These are phyloP conservation scores for Adelphocoris suturalis DNA, from an alignment of 2,888 invertebrate genomes.

Conservation along the genomic window DNA sequence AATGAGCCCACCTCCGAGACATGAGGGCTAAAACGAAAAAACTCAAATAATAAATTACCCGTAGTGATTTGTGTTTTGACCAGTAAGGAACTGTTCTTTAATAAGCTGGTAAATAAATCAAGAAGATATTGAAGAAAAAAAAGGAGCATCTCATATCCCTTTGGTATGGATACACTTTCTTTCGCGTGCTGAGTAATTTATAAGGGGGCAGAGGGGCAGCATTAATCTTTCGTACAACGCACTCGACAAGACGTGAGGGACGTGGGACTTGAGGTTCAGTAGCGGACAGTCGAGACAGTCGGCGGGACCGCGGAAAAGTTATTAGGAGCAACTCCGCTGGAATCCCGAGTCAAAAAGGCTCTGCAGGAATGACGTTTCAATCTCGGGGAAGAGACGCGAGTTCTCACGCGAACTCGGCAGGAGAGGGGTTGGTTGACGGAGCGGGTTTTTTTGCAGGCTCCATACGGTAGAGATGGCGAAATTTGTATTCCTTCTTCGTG, in stretches of 20 bases:
- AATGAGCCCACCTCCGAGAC: background rate
- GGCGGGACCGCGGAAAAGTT: background rate
- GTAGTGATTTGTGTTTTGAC: constrained; percentile 15
- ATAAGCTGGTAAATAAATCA: background rate
- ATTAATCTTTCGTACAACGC: constrained; percentile 35
- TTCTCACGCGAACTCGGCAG: constrained; percentile 18
- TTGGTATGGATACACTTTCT: background rate
- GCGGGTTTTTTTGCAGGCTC: background rate
- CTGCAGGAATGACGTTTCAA: constrained; percentile 22
- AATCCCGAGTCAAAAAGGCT: constrained; percentile 3
- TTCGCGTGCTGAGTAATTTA: constrained; percentile 19
- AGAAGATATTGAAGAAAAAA: background rate
- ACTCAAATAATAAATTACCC: background rate
- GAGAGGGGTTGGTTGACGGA: background rate
- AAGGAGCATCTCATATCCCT: background rate
- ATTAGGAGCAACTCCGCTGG: constrained; percentile 13
- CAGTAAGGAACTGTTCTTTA: constrained; percentile 13
- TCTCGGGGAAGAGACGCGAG: constrained; percentile 28
- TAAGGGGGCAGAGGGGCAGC: background rate
- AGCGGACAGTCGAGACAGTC: constrained; percentile 35
- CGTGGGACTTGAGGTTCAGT: constrained; percentile 22
- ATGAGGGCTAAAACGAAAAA: background rate
- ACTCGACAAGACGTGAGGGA: constrained; percentile 24
- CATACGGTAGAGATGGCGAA: constrained; percentile 26
- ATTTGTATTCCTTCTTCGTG: constrained; percentile 32